Base-by-base conservation (phyloP, 2,113 vertebrate species). In the Pachypanchax playfairii region DNA sequence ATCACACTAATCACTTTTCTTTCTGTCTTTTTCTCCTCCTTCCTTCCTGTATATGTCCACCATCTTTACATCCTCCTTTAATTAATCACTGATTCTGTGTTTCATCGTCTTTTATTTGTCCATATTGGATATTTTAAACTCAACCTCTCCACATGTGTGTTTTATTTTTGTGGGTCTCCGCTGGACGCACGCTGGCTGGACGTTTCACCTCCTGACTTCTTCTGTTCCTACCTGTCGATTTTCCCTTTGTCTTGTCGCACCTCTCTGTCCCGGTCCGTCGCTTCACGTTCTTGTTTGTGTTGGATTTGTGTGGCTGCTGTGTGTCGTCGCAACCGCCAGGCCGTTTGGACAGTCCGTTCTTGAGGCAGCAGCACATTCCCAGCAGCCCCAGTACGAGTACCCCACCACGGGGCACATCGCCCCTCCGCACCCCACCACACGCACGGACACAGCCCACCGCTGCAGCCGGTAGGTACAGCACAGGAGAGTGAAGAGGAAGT, bases 331-430 rank as follows among this genome's bases (percentile, higher is more conserved):
- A 72, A 86, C 92, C 91, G 84, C 93, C 57, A 97, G 96, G 96
- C 94, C 95, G 96, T 84, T 92, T 95, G 94, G 93, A 96, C 94
- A 97, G 96, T 92, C 95, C 95, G 60, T 98, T 97, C 94, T 94
- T 98, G 94, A 96, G 91, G 94, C 94, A 94, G 92, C 94, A 96
- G 93, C 94, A 95, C 94, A 96, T 93, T 93, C 84, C 86, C 67
- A 85, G 88, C 76, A 88, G 85, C 71, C 88, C 93, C 89, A 93
- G 93, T 77, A 91, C 92, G 48, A 92, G 92, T 77, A 94, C 95
- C 92, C 92, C 90, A 3, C 91, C 89, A 85, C 73, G 93, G 89
- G 89, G 93, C 88, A 59, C 83, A 91, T 91, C 93, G 85, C 93
- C 94, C 53, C 77, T 85, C 35, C 85, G 81, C 80, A 80, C 84